Base-by-base conservation (phyloP, 2,888 invertebrate species). In the Prosopocoilus inquinatus region DNA sequence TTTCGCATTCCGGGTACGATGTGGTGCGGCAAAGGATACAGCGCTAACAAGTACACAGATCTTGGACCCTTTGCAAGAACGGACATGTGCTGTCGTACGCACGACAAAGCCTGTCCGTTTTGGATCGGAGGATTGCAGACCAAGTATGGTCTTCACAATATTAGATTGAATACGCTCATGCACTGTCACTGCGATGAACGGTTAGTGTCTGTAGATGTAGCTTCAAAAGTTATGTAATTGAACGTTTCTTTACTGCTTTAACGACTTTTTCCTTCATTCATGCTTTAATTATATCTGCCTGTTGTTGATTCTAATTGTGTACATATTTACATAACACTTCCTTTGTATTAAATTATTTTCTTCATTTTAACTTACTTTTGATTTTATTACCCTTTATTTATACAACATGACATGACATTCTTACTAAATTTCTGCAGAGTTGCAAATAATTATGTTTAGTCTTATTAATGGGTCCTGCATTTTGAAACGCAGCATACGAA, bases 121-220 rank as follows among this genome's bases (percentile, higher is more conserved):
- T 90, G 86, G 82, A 94, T 96, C 64, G 85, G 87, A 0, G 91
- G 87, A 1, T 88, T 94, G 81, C 86, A 90, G 71, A 87, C 85
- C 67, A 91, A 90, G 70, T 95, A 89, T 70, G 90, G 91, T 38
- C 78, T 92, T 35, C 93, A 91, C 81, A 96, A 96, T 77, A 94
- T 90, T 86, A 83, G 94, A 33, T 85, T 94, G 60, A 92, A 91
- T 70, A 95, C 94, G 12, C 80, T 95, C 62, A 94, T 93, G 83
- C 94, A 95, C 71, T 96, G 96, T 79, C 84, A 87, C 64, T 96
- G 96, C 75, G 96, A 96, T 76, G 89, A 91, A 79, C 88, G 91
- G 93, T 92, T 81, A 78, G 84, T 73, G 55, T n/a, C 12, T 32
- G 39, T 50, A 13, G 12, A 41, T 41, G 36, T 11, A 36, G 12